Percentiles rank a stretch among this genome's conserved stretches.
Conservation (phyloP, 2,888 invertebrate species). For the Palloptera scutellata region DNA sequence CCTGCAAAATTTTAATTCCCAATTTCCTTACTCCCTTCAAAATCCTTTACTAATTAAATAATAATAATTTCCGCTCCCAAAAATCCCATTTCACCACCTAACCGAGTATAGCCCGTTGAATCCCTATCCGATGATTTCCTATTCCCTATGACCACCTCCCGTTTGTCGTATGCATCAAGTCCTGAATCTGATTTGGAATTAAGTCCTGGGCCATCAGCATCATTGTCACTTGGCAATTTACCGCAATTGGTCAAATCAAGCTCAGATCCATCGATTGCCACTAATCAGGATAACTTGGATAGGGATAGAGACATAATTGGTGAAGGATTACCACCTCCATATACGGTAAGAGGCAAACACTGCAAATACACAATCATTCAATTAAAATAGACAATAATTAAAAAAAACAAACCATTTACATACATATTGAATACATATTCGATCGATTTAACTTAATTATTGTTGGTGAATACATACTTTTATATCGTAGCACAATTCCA, state of each 20-base stretch:
- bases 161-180: slow-evolving; percentile 94
- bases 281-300: slow-evolving; percentile 86
- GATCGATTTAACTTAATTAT: slow-evolving; percentile 2
- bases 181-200: slow-evolving; percentile 95
- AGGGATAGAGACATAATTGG: slow-evolving; percentile 71
- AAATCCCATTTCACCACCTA: slow-evolving; percentile 28
- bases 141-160: slow-evolving; percentile 96
- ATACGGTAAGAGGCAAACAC: slow-evolving; percentile 73
- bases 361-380: slow-evolving; percentile 32
- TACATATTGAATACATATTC: slow-evolving; percentile 25
- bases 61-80: slow-evolving; percentile 22
- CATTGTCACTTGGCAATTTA: slow-evolving; percentile 67
- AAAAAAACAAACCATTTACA: slow-evolving; percentile 29
- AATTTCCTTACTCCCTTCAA: background rate
- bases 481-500: too few species aligned
- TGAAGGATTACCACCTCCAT: slow-evolving; percentile 80
- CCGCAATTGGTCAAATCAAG: slow-evolving; percentile 81
- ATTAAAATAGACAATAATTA: slow-evolving; percentile 30
- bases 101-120: slow-evolving; percentile 83
- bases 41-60: slow-evolving; percentile 33
- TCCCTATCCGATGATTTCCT: slow-evolving; percentile 98
- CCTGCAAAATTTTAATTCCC: slow-evolving; percentile 24
- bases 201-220: slow-evolving; percentile 75
- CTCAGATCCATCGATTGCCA: slow-evolving; percentile 93
- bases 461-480: too few species aligned